Base-by-base conservation (phyloP, 2,888 invertebrate genomes). In the Scaeva pyrastri region DNA sequence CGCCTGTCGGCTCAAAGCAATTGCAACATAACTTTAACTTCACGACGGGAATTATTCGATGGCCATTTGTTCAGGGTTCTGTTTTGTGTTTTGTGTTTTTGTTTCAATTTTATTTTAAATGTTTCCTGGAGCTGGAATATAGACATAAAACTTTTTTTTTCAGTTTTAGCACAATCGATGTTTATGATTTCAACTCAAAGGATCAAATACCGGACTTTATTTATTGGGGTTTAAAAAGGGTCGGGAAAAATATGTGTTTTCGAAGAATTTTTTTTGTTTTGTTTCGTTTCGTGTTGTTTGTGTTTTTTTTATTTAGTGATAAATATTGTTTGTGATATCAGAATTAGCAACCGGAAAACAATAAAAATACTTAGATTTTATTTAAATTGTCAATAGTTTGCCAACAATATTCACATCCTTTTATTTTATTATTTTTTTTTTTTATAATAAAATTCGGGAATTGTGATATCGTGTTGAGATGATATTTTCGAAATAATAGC, bases 1-100 rank as follows among this genome's bases (percentile, higher is more conserved):
- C 16, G 31, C 41, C 45, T 85, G 76, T 73, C 80, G 52, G 48
- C 76, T 80, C 56, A 64, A 62, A 81, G 81, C 73, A 64, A 81
- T 85, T 81, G 85, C 85, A 81, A 81, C 81, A 85, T 77, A 76
- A 81, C 81, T 85, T 85, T 58, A 55, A 76, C 76, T 81, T 77
- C 85, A 77, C 50, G 81, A 68, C 80, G 73, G 68, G 55, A 73
- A 70, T 85, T 85, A 56, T 77, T 81, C 76, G 52, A 80, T 68
- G 80, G 72, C 21, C 60, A 76, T 85, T 85, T 80, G 71, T 84
- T 31, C 31, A 5, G 31, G 8, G 31, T 31, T 84, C 14, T 48
- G 5, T 76, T 62, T 26, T 62, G 64, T 55, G 74, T 60, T 31
- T 23, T 55, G 62, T 62, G n/a, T 43, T 75, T 50, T 23, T 66